A percentile compares a stretch with the other conserved stretches of the same genome.
Conservation (phyloP, 2,888 invertebrate species). For the Osedax fenrisi region DNA sequence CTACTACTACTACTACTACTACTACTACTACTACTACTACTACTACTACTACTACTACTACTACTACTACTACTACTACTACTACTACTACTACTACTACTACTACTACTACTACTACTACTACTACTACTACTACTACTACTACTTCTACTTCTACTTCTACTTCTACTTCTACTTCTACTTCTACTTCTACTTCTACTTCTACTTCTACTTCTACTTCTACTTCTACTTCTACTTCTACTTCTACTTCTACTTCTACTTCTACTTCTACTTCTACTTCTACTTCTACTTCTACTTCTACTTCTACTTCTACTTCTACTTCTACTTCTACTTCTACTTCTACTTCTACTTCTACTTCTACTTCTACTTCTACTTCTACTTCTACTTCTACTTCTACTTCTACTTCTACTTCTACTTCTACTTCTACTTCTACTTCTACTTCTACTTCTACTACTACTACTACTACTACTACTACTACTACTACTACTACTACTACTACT, state of each 20-base stretch:
- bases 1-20: neutral
- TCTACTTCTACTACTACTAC: neutral
- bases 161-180: neutral
- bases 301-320: neutral
- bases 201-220: neutral
- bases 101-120: neutral
- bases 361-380: neutral
- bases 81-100: neutral
- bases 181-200: neutral
- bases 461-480: neutral
- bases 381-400: neutral
- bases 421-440: constrained; percentile 5
- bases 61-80: neutral
- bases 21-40: neutral
- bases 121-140: neutral
- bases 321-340: neutral
- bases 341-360: neutral
- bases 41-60: neutral
- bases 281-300: constrained; percentile 4
- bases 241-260: neutral
- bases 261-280: constrained; percentile 8
- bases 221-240: neutral
- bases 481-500: constrained; percentile 4
- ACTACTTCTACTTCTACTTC: neutral
- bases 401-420: neutral